phyloP scores from a whole-genome alignment of 2,797 vertebrate genomes.

The Philypnodon macrostomus region DNA sequence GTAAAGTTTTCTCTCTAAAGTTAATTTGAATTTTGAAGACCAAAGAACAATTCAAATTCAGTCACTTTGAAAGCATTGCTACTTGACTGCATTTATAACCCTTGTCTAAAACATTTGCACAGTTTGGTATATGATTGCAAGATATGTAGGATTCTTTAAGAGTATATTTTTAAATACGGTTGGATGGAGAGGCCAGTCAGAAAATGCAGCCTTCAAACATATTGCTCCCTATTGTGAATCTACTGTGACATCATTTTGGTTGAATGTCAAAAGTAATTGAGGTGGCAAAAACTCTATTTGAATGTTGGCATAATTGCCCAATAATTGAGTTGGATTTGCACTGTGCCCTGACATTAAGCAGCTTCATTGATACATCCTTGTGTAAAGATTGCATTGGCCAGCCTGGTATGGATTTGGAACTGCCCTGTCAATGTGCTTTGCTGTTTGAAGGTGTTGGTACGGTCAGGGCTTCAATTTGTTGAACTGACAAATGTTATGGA shows the following conservation, averaged over 20 bases:
- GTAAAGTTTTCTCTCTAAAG: too few species aligned
- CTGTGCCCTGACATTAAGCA: too few species aligned
- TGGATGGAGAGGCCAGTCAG: not conserved
- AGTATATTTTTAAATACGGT: too few species aligned
- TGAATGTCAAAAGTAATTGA: not conserved
- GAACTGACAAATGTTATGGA: slow-evolving; percentile 13
- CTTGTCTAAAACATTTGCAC: too few species aligned
- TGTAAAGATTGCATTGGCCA: slow-evolving; percentile 13
- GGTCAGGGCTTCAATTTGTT: slow-evolving; percentile 11
- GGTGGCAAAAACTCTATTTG: not conserved
- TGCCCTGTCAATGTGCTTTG: slow-evolving; percentile 16
- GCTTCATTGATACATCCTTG: not conserved
- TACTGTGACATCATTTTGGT: not conserved
- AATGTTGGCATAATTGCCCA: not conserved
- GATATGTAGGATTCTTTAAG: too few species aligned
- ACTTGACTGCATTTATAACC: too few species aligned
- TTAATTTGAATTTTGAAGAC: too few species aligned
- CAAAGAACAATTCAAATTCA: too few species aligned
- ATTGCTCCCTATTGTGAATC: not conserved
- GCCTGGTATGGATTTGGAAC: slow-evolving; percentile 25
- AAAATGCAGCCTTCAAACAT: not conserved
- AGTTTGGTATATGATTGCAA: too few species aligned
- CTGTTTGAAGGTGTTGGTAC: slow-evolving; percentile 21
- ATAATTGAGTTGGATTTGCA: not conserved
- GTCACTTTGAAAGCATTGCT: too few species aligned